phyloP scores from a whole-genome alignment of 2,113 vertebrate genomes.

The Orycteropus afer region DNA sequence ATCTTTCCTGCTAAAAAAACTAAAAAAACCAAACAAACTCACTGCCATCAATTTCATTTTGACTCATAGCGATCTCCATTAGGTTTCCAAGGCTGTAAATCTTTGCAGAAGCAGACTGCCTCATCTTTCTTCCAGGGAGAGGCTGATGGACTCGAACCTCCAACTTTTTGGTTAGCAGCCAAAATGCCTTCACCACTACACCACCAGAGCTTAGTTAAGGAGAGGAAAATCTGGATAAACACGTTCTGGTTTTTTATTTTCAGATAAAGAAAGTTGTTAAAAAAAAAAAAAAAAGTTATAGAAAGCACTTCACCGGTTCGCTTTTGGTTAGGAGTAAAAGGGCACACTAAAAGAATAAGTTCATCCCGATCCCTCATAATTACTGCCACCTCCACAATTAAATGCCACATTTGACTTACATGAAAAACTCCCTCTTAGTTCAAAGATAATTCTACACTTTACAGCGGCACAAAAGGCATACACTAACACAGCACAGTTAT shows the following conservation, averaged over 20 bases:
- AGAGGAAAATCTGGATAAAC: not conserved
- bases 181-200: too few relatives aligned
- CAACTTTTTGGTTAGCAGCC: too few relatives aligned
- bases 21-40: too few relatives aligned
- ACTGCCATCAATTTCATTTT: too few relatives aligned
- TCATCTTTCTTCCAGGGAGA: too few relatives aligned
- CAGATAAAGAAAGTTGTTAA: rapidly evolving
- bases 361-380: not conserved
- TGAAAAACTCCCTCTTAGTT: not conserved
- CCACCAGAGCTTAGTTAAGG: too few relatives aligned
- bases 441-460: not conserved
- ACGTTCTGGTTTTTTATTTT: not conserved
- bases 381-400: not conserved
- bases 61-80: too few relatives aligned
- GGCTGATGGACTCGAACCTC: too few relatives aligned
- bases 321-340: not conserved
- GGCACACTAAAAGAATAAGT: not conserved
- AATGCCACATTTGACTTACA: not conserved
- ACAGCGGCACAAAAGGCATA: not conserved
- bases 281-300: not conserved
- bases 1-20: not conserved
- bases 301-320: not conserved
- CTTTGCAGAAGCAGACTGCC: too few relatives aligned
- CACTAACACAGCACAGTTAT: not conserved
- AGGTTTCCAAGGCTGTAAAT: too few relatives aligned